Evolutionary conservation across 2,797 vertebrate genomes (phyloP), one percentile per base, ranked within the genome.

Genomic region (Molossus alvarezi): DNA sequence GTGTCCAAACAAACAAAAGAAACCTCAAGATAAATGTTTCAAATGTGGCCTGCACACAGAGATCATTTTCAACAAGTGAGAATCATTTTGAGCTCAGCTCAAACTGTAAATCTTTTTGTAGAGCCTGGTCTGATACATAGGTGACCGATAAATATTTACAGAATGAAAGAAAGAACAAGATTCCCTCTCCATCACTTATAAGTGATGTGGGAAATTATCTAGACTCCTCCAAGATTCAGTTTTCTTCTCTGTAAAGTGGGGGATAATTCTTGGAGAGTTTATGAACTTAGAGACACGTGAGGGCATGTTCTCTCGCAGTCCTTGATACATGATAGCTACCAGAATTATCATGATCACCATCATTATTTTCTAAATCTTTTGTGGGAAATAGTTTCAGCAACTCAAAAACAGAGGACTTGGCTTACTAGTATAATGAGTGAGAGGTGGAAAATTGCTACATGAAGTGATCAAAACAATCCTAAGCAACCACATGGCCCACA

Each of bases 341-440:
- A 1, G 21, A 10, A 33, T 60, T 9, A 18, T 64, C 55, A 37
- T 27, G 11, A 9, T 79, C 11, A 8, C 45, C n/a, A 10, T 92
- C 64, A 85, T 72, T 69, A 57, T 58, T 37, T 82, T 88, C 90
- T 79, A 91, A 93, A 80, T 15, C 51, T 65, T 80, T 67, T 0
- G 0, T 86, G 88, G 94, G 88, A 94, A 91, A 84, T 33, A 33
- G 15, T 65, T 65, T 65, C 69, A 84, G 69, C 69, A 82, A 57
- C 67, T 92, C 27, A 71, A 94, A 93, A 87, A n/a, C n/a, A 69
- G 58, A 90, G 41, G 60, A 88, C 21, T 72, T 77, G 25, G 14
- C 57, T 80, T 95, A 62, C 65, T n/a, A 0, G 41, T 57, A 69
- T 90, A 33, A 69, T 51, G 73, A 90, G 33, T 1, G 17, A 33